Evolutionary conservation across 2,797 vertebrate genomes (phyloP).

Genomic region (Clamator glandarius): DNA sequence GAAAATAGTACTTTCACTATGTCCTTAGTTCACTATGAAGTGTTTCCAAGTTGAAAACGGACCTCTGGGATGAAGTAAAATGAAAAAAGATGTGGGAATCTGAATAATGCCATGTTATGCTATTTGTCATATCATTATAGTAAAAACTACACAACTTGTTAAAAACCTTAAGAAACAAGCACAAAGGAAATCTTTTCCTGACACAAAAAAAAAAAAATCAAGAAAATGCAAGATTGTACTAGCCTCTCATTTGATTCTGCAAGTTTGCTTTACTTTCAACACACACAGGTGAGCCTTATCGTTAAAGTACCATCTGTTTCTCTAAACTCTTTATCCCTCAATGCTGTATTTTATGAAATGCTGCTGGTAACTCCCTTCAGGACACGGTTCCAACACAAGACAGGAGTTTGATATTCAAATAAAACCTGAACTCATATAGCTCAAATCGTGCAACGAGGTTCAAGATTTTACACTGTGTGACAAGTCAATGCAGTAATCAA

Average conservation of each 20-base stretch:
- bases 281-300: neutral
- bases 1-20: neutral
- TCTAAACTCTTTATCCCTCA: neutral
- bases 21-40: neutral
- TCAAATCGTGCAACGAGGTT: neutral
- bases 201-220: neutral
- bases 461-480: neutral
- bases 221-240: neutral
- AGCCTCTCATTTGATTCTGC: neutral
- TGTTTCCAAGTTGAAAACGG: constrained; percentile 25
- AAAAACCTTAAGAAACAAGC: neutral
- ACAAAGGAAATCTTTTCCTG: neutral
- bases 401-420: neutral
- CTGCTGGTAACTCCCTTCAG: neutral
- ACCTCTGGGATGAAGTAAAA: constrained; percentile 65
- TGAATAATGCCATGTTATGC: constrained; percentile 62
- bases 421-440: neutral
- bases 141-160: neutral
- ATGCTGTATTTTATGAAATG: neutral
- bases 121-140: constrained; percentile 79
- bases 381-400: neutral
- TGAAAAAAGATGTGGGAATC: constrained; percentile 74
- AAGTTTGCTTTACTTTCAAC: neutral
- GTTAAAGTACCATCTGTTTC: neutral
- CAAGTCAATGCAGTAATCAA: neutral